phyloP scores from a whole-genome alignment of 2,113 vertebrate genomes.

The Aspidoscelis tigris region DNA sequence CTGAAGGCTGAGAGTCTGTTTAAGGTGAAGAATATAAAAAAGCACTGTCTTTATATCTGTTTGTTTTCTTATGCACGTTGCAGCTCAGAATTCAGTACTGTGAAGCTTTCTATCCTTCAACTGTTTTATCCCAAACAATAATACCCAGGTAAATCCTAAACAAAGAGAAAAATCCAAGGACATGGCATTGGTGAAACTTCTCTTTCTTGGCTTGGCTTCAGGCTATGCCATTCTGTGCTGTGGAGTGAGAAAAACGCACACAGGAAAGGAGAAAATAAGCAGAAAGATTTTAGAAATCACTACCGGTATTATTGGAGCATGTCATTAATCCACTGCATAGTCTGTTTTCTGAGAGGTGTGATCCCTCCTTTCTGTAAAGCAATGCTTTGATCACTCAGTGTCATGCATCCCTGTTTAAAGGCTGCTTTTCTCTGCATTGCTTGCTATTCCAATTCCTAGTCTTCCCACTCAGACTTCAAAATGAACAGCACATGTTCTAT shows the following conservation, averaged over 20 bases:
- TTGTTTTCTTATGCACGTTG: neutral
- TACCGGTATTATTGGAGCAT: neutral
- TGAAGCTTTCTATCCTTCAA: neutral
- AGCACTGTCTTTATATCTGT: neutral
- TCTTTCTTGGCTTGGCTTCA: neutral
- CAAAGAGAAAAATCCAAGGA: neutral
- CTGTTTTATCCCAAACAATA: neutral
- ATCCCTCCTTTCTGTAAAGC: conserved; percentile 13
- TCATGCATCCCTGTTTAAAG: rapidly evolving
- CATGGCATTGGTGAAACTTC: neutral
- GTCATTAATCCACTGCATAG: conserved; percentile 19
- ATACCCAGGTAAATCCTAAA: neutral
- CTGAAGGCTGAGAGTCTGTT: conserved; percentile 10
- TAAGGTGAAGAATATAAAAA: neutral
- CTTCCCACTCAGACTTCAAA: conserved; percentile 9
- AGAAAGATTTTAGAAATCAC: neutral
- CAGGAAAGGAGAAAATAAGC: neutral
- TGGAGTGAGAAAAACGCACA: neutral
- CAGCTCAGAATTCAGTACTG: neutral
- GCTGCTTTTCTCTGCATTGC: neutral
- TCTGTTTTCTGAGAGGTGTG: neutral
- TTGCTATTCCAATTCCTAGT: conserved; percentile 5
- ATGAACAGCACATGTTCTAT: neutral
- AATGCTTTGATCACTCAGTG: neutral
- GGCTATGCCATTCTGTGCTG: neutral